A percentile compares a stretch with the other conserved stretches of the same genome.
phyloP scores from a whole-genome alignment of 2,113 vertebrate species.

The Laticauda colubrina region DNA sequence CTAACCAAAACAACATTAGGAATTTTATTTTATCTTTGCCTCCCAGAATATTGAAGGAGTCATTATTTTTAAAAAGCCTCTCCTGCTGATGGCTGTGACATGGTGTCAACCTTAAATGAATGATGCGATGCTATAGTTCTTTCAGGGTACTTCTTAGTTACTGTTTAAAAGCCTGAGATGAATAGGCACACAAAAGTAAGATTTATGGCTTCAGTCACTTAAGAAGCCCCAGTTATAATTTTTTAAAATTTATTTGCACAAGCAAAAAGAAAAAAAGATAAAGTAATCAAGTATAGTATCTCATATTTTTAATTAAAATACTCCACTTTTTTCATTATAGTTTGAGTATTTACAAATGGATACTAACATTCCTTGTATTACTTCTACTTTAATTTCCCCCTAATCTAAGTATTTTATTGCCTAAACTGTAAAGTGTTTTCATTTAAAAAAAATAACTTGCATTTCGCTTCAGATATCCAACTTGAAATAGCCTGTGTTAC shows the following conservation, averaged over 20 bases:
- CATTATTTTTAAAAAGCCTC: slow-evolving; percentile 20
- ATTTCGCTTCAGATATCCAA: not conserved
- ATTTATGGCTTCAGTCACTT: not conserved
- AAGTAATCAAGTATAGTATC: not conserved
- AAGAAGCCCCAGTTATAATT: slow-evolving; percentile 21
- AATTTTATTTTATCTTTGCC: not conserved
- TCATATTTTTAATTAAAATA: slow-evolving; percentile 6
- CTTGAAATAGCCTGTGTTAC: not conserved
- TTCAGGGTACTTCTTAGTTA: slow-evolving; percentile 23
- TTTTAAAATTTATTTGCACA: not conserved
- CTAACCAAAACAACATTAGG: not conserved
- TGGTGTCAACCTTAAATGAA: not conserved
- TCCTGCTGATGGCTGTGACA: not conserved
- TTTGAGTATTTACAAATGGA: not conserved
- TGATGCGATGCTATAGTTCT: slow-evolving; percentile 27
- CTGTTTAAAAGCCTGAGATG: slow-evolving; percentile 20
- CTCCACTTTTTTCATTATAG: not conserved
- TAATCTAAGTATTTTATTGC: not conserved
- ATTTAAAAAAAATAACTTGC: not conserved
- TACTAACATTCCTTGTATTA: not conserved
- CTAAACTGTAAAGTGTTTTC: not conserved
- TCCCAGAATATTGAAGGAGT: not conserved
- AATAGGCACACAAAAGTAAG: slow-evolving; percentile 10
- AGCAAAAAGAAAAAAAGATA: not conserved
- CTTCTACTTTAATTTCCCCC: not conserved